Conservation (phyloP, 2,797 vertebrate species). For the Zalophus californianus region DNA sequence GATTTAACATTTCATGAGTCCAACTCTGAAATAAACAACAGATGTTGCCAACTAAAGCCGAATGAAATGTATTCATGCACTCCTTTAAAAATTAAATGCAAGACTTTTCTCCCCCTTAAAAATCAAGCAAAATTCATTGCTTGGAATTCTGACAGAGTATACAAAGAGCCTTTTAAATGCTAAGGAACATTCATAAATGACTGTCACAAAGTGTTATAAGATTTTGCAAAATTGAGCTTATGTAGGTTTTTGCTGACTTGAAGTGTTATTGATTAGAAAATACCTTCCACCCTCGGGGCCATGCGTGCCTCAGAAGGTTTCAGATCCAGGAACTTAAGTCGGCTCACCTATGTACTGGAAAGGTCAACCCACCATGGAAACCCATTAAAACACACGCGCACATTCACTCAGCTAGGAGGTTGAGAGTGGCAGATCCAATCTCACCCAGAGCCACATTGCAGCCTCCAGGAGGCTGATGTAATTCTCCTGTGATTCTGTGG, state of each 20-base stretch:
- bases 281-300: slow-evolving; percentile 70
- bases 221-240: slow-evolving; percentile 80
- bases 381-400: slow-evolving; percentile 76
- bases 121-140: slow-evolving; percentile 80
- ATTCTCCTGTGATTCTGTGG: slow-evolving; percentile 80
- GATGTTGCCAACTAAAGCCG: slow-evolving; percentile 77
- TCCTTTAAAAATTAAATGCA: slow-evolving; percentile 82
- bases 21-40: slow-evolving; percentile 84
- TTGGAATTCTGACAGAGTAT: slow-evolving; percentile 79
- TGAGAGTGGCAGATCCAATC: slow-evolving; percentile 82
- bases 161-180: slow-evolving; percentile 83
- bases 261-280: slow-evolving; percentile 85
- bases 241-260: slow-evolving; percentile 82
- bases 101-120: slow-evolving; percentile 71
- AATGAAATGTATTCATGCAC: slow-evolving; percentile 78
- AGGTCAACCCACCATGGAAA: slow-evolving; percentile 80
- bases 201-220: slow-evolving; percentile 84
- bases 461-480: slow-evolving; percentile 82
- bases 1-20: slow-evolving; percentile 80
- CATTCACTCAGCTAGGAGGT: slow-evolving; percentile 59
- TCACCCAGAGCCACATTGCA: slow-evolving; percentile 72
- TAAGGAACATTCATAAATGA: slow-evolving; percentile 84
- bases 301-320: slow-evolving; percentile 71
- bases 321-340: slow-evolving; percentile 75
- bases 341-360: slow-evolving; percentile 75